A percentile compares a stretch with the other conserved stretches of the same genome.
Conservation (phyloP, 2,797 vertebrate genomes). For the Oryzias dopingdopingensis region DNA sequence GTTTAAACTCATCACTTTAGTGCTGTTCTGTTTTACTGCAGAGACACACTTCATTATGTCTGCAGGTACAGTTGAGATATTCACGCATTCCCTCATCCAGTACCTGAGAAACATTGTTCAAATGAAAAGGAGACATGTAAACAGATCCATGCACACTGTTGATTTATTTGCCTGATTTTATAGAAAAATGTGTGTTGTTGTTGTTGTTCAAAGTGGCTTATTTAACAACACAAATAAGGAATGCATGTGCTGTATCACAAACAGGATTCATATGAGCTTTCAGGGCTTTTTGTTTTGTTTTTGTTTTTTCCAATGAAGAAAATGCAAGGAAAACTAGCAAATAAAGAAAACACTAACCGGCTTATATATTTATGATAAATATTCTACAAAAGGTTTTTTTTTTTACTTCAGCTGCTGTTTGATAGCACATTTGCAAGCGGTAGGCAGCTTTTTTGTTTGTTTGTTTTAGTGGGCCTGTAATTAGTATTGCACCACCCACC, state of each 20-base stretch:
- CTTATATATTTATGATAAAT: constrained; percentile 18
- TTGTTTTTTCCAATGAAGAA: no score
- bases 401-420: no score
- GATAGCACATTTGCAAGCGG: no score
- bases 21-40: constrained; percentile 99
- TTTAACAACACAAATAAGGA: constrained; percentile 31
- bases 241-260: constrained; percentile 3
- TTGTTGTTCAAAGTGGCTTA: constrained; percentile 49
- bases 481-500: no score
- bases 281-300: no score
- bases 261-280: not conserved
- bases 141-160: constrained; percentile 82
- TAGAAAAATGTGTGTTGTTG: constrained; percentile 52
- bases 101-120: constrained; percentile 88
- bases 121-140: constrained; percentile 85
- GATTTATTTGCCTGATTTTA: constrained; percentile 88
- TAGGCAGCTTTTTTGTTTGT: no score
- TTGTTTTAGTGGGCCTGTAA: no score
- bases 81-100: constrained; percentile 88
- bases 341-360: constrained; percentile 31
- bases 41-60: constrained; percentile 99
- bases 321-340: constrained; percentile 14
- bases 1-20: constrained; percentile 99
- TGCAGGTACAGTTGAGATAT: constrained; percentile 99
- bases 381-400: not conserved